Conservation (phyloP, 2,888 invertebrate species). For the Pristionchus fissidentatus region DNA sequence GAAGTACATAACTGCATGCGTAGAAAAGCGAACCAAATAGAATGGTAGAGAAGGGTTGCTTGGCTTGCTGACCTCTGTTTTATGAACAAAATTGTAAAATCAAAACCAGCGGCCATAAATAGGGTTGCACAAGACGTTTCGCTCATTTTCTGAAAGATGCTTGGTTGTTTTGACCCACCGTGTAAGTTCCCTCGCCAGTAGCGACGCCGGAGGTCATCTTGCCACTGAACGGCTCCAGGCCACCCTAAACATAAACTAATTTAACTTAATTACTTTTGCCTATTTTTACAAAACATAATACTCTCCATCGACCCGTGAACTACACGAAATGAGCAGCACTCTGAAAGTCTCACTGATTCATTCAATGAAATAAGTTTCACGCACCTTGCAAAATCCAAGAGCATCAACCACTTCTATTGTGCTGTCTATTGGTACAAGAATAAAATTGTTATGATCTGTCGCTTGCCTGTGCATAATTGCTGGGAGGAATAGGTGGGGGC, state of each 20-base stretch:
- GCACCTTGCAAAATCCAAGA: not conserved
- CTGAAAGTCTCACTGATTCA: no score
- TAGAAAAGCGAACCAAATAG: not conserved
- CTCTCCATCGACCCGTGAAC: no score
- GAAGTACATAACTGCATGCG: not conserved
- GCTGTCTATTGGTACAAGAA: not conserved
- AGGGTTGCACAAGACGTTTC: no score
- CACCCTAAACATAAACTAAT: not conserved
- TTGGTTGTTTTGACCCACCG: not conserved
- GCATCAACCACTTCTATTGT: not conserved
- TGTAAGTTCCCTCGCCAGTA: conserved; percentile 17
- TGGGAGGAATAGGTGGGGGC: not conserved
- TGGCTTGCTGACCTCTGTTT: no score
- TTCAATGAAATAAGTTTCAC: not conserved
- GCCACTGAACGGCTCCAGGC: conserved; percentile 16
- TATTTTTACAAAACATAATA: no score
- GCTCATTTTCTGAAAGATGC: no score
- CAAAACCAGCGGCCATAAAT: no score
- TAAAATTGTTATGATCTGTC: not conserved
- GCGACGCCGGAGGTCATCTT: not conserved
- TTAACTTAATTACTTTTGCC: no score
- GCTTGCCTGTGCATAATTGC: conserved; percentile 12
- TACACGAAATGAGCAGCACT: no score
- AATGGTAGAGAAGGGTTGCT: not conserved
- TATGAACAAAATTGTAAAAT: no score